phyloP scores from a whole-genome alignment of 2,113 vertebrate genomes.

The Anarrhichthys ocellatus region DNA sequence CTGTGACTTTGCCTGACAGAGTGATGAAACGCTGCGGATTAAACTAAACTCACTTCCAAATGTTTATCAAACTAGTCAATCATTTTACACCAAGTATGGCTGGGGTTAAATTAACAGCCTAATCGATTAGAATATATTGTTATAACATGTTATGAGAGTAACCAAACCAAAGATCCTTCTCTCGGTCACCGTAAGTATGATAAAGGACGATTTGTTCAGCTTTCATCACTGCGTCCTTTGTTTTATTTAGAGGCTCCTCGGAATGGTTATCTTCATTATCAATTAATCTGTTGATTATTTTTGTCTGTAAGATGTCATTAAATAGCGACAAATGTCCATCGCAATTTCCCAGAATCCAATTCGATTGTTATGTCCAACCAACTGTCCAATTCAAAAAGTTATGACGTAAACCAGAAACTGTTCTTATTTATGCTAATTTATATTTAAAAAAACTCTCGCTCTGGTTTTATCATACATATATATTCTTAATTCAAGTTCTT shows the following conservation, averaged over 20 bases:
- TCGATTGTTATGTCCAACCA: background rate
- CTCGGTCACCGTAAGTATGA: background rate
- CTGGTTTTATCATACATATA: background rate
- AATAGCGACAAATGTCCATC: background rate
- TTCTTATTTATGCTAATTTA: background rate
- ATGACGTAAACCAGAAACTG: background rate
- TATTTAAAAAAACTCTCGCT: too few relatives aligned
- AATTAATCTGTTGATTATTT: background rate
- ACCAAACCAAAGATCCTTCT: background rate
- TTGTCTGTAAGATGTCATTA: background rate
- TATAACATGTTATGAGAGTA: background rate
- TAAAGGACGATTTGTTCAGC: background rate
- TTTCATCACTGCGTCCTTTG: background rate
- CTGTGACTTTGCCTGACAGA: constrained; percentile 22
- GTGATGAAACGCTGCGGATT: constrained; percentile 12
- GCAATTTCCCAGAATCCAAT: background rate
- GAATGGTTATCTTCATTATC: background rate
- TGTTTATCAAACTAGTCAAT: background rate
- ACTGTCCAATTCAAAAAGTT: background rate
- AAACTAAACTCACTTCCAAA: background rate
- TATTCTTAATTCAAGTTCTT: background rate
- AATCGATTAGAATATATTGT: background rate
- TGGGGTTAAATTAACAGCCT: background rate
- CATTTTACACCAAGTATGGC: background rate
- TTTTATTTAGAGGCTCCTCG: background rate